phyloP scores from a whole-genome alignment of 2,888 invertebrate genomes.

The Chalcosyrphus nemorum region DNA sequence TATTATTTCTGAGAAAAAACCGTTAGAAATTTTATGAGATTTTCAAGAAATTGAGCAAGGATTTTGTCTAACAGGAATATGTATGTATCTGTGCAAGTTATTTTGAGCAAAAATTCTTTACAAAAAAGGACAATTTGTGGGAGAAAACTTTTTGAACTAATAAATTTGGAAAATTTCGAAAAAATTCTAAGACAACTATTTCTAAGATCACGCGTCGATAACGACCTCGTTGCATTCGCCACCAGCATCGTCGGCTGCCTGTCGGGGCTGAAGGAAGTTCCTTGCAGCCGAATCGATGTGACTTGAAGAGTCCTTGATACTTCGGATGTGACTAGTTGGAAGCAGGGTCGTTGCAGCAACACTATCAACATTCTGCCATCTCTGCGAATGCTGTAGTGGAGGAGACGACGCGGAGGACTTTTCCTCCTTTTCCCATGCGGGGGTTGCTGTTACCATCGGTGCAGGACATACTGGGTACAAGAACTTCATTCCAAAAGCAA shows the following conservation, averaged over 20 bases:
- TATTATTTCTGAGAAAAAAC: background rate
- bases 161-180: background rate
- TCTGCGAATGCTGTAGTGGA: slow-evolving; percentile 42
- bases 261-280: slow-evolving; percentile 36
- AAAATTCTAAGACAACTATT: slow-evolving; percentile 4
- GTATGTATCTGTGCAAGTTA: slow-evolving; percentile 11
- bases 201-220: slow-evolving; percentile 65
- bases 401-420: slow-evolving; percentile 40
- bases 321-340: slow-evolving; percentile 68
- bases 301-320: slow-evolving; percentile 62
- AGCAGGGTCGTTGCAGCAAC: slow-evolving; percentile 61
- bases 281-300: slow-evolving; percentile 47
- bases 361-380: slow-evolving; percentile 66
- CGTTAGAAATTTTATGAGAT: background rate
- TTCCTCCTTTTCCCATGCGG: slow-evolving; percentile 78
- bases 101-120: background rate
- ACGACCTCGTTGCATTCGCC: slow-evolving; percentile 55
- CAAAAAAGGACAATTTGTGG: background rate
- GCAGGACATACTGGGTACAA: slow-evolving; percentile 80
- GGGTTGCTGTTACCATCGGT: slow-evolving; percentile 68
- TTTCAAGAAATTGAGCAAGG: background rate
- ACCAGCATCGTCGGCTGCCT: background rate
- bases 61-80: too few species aligned
- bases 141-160: slow-evolving; percentile 5
- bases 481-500: slow-evolving; percentile 79